These are phyloP conservation scores for Chlorospingus semifuscus DNA, from an alignment of 2,797 vertebrate genomes.

Conservation along the genomic window DNA sequence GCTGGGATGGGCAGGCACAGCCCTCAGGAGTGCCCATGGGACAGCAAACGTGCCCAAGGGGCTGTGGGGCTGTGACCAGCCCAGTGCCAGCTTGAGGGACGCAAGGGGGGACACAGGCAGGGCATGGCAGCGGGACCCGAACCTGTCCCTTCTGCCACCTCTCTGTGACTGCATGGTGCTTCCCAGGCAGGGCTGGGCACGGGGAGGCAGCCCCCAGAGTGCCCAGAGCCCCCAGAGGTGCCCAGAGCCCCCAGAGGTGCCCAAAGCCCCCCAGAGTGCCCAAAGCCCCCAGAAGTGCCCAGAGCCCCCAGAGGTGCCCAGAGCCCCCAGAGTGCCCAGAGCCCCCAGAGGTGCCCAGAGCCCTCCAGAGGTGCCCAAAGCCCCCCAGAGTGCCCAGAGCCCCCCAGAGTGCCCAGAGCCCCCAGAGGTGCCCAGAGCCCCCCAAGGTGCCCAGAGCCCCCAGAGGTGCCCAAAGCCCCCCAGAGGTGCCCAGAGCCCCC, in stretches of 20 bases:
- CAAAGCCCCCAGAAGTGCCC: neutral
- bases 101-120: neutral
- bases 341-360: neutral
- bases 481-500: neutral
- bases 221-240: no score
- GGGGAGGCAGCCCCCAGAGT: neutral
- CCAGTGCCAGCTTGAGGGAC: fast-evolving
- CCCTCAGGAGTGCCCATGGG: fast-evolving
- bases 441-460: neutral
- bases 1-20: neutral
- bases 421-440: no score
- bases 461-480: neutral
- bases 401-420: neutral
- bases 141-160: neutral
- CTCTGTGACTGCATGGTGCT: fast-evolving
- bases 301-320: neutral
- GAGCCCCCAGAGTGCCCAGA: no score
- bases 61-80: fast-evolving
- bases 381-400: neutral
- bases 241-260: neutral
- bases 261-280: neutral
- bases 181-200: neutral
- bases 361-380: neutral
- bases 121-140: fast-evolving
- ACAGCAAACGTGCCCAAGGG: fast-evolving